A percentile compares a stretch with the other conserved stretches of the same genome.
phyloP scores from a whole-genome alignment of 2,797 vertebrate species.

The Anas bahamensis region DNA sequence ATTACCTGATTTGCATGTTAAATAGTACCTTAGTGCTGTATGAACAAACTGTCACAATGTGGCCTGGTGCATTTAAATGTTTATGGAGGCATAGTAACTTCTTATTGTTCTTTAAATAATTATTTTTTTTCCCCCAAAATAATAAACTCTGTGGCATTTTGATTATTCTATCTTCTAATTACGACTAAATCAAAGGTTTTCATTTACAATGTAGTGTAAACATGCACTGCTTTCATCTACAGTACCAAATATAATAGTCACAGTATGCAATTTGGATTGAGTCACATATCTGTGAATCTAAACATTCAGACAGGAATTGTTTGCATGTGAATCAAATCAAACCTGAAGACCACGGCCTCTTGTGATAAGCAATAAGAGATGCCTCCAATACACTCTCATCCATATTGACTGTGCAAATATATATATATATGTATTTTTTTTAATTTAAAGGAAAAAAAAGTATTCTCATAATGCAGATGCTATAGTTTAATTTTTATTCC shows the following conservation, averaged over 20 bases:
- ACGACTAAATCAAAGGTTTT: conserved; percentile 25
- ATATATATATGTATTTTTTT: background rate
- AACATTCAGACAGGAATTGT: background rate
- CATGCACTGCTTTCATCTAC: background rate
- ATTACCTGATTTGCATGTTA: background rate
- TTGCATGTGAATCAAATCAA: background rate
- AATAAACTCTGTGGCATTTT: background rate
- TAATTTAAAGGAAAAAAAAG: background rate
- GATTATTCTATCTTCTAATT: background rate
- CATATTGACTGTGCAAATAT: background rate
- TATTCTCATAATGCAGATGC: background rate
- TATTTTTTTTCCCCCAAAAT: background rate
- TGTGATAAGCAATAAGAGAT: background rate
- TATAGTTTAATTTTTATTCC: background rate
- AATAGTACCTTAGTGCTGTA: background rate
- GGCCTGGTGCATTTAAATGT: background rate
- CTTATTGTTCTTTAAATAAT: background rate
- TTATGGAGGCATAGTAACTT: background rate
- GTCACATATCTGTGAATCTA: background rate
- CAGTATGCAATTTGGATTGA: background rate
- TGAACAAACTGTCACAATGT: background rate
- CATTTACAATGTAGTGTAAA: background rate
- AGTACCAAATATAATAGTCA: background rate
- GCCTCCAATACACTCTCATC: background rate
- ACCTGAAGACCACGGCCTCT: background rate